Conservation (phyloP, 2,888 invertebrate genomes). For the Rhogogaster chlorosoma region DNA sequence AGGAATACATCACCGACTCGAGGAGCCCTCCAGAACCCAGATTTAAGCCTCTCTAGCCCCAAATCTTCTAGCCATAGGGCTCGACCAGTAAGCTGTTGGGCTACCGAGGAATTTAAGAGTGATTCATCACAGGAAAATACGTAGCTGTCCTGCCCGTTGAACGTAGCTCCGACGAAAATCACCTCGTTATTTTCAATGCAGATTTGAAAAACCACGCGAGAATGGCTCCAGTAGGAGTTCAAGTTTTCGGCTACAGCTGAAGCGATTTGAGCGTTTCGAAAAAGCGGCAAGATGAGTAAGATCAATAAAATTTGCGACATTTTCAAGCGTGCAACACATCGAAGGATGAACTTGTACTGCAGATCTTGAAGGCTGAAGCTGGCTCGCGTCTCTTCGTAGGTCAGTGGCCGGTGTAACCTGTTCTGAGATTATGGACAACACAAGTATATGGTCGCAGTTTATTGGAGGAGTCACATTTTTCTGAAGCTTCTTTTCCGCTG, state of each 20-base stretch:
- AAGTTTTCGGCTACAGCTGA: not conserved
- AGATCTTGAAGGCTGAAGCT: not conserved
- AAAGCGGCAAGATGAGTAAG: not conserved
- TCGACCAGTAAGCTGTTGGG: not conserved
- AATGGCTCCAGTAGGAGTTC: not conserved
- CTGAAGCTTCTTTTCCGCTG: not conserved
- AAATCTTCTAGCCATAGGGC: slow-evolving; percentile 20
- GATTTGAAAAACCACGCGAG: slow-evolving; percentile 11
- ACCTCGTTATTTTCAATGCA: slow-evolving; percentile 15
- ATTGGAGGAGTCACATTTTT: not conserved
- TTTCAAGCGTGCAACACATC: not conserved
- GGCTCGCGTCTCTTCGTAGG: not conserved
- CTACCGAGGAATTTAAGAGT: slow-evolving; percentile 25
- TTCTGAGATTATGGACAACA: not conserved
- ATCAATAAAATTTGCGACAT: not conserved
- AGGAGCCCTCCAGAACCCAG: not conserved
- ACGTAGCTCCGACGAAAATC: slow-evolving; percentile 20
- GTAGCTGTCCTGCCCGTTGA: not conserved
- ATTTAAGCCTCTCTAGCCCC: not conserved
- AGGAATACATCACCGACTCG: slow-evolving; percentile 4
- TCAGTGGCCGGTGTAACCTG: slow-evolving; percentile 18
- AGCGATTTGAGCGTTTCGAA: not conserved
- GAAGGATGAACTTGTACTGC: slow-evolving; percentile 7
- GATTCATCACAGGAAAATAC: slow-evolving; percentile 11
- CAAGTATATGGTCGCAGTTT: not conserved